Conservation (phyloP, 2,888 invertebrate species). For the Agrotis exclamationis region DNA sequence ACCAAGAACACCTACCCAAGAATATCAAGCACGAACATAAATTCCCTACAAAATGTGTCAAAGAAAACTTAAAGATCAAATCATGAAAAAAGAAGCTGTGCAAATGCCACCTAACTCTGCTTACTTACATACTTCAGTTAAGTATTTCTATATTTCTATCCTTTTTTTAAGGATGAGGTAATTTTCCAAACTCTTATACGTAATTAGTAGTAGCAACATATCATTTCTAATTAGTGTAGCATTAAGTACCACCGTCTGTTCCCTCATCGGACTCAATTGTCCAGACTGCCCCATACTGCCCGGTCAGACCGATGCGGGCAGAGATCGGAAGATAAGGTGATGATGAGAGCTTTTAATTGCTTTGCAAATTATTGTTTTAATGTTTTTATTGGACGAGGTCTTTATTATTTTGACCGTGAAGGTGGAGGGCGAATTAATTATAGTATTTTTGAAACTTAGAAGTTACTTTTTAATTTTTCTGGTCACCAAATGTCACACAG, state of each 20-base stretch:
- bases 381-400: slow-evolving; percentile 42
- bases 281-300: slow-evolving; percentile 3
- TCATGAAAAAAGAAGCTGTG: no score
- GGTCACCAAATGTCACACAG: not conserved
- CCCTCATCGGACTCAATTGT: slow-evolving; percentile 69
- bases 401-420: slow-evolving; percentile 34
- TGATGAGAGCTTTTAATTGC: slow-evolving; percentile 59
- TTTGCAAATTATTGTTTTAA: slow-evolving; percentile 60
- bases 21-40: no score
- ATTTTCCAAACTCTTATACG: no score
- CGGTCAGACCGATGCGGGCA: slow-evolving; percentile 65
- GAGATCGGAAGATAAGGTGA: slow-evolving; percentile 59
- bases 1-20: no score
- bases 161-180: no score
- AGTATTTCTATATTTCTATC: no score
- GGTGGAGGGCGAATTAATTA: slow-evolving; percentile 18
- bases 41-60: no score
- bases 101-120: no score
- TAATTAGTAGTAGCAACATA: no score
- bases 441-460: not conserved
- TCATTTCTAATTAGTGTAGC: slow-evolving; percentile 37
- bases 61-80: no score
- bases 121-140: no score
- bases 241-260: slow-evolving; percentile 58
- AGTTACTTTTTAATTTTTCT: slow-evolving; percentile 9